A percentile compares a stretch with the other conserved stretches of the same genome.
These are phyloP conservation scores for Beris morrisii DNA, from an alignment of 2,888 invertebrate species.

Conservation along the genomic window DNA sequence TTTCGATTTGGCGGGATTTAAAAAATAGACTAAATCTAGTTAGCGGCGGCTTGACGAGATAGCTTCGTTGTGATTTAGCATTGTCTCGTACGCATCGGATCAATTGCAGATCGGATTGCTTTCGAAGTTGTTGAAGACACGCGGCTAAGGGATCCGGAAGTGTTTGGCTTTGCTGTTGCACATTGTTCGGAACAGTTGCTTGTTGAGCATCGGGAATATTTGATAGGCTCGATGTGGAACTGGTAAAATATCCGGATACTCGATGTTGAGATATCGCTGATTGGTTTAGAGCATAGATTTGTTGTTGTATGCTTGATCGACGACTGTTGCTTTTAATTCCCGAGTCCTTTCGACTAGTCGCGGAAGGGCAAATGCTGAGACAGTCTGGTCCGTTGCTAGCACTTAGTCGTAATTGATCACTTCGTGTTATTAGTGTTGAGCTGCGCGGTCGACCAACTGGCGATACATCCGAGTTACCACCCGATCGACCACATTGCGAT, in stretches of 20 bases:
- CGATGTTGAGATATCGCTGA: conserved; percentile 76
- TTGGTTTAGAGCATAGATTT: conserved; percentile 69
- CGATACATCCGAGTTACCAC: conserved; percentile 57
- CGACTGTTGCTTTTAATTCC: conserved; percentile 84
- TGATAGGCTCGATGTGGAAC: conserved; percentile 72
- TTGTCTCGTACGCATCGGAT: conserved; percentile 87
- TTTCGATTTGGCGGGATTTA: conserved; percentile 76
- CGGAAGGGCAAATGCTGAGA: conserved; percentile 72
- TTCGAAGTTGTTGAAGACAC: conserved; percentile 77
- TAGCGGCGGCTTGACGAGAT: conserved; percentile 84
- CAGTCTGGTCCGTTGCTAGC: conserved; percentile 61
- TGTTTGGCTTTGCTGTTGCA: conserved; percentile 47
- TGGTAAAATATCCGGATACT: conserved; percentile 87
- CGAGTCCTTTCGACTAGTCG: conserved; percentile 84
- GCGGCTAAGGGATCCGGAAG: conserved; percentile 69
- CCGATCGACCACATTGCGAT: conserved; percentile 67
- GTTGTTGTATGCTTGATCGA: conserved; percentile 82
- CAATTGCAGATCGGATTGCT: conserved; percentile 86
- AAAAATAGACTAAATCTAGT: conserved; percentile 82
- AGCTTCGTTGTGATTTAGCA: conserved; percentile 78
- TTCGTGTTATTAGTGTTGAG: conserved; percentile 53
- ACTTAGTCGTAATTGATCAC: conserved; percentile 26
- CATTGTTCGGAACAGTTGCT: conserved; percentile 52
- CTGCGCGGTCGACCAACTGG: conserved; percentile 56
- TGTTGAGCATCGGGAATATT: conserved; percentile 52